Conservation (phyloP, 2,797 vertebrate genomes). For the Squalus acanthias region DNA sequence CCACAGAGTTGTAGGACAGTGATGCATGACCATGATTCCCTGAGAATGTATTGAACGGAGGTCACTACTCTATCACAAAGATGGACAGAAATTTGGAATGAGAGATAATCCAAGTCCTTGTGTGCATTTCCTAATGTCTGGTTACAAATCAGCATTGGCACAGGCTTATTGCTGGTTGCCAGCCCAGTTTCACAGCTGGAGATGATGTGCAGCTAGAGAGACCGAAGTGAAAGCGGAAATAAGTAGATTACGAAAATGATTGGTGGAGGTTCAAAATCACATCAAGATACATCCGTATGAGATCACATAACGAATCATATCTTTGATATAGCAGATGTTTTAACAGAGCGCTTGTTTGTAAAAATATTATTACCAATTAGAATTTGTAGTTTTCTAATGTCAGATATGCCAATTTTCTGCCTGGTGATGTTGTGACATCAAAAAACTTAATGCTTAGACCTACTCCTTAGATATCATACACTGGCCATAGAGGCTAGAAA, state of each 20-base stretch:
- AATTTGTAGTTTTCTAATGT: background rate
- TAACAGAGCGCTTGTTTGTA: background rate
- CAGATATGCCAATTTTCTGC: background rate
- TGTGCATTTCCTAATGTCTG: background rate
- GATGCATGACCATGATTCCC: background rate
- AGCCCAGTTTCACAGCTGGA: slow-evolving; percentile 32
- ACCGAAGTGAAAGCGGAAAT: background rate
- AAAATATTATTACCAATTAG: background rate
- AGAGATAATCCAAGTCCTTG: slow-evolving; percentile 12
- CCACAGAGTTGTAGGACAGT: background rate
- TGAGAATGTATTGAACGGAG: background rate
- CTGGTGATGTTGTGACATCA: background rate
- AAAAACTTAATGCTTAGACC: background rate
- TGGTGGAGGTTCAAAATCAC: background rate
- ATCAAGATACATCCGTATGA: background rate
- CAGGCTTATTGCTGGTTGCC: background rate
- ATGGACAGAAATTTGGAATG: background rate
- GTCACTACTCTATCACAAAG: background rate
- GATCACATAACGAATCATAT: background rate
- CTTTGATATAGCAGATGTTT: background rate
- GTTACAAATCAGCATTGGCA: slow-evolving; percentile 1
- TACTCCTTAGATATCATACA: background rate
- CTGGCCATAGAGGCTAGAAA: background rate
- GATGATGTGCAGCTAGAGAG: background rate
- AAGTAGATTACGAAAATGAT: background rate